A percentile compares a stretch with the other conserved stretches of the same genome.
Conservation (phyloP, 2,888 invertebrate genomes). For the Bursaphelenchus okinawaensis region DNA sequence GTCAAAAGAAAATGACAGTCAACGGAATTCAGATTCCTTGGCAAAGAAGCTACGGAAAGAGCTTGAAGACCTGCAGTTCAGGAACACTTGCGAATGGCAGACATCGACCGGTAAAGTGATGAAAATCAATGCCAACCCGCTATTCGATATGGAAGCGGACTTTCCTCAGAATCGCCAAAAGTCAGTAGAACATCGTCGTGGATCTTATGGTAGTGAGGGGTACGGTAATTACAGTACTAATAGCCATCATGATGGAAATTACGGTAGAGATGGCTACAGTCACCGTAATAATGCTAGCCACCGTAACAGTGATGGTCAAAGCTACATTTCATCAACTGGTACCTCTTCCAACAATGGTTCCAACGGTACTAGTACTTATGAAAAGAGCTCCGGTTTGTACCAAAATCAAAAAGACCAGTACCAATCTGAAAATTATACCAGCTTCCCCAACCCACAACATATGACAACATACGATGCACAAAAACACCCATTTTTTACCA, state of each 20-base stretch:
- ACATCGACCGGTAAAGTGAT: conserved; percentile 3
- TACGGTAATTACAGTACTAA: conserved; percentile 16
- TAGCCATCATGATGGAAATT: too few species aligned
- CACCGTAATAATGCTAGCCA: too few species aligned
- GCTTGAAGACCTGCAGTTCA: conserved; percentile 39
- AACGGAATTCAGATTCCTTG: neutral
- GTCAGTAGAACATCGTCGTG: neutral
- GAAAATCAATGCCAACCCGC: conserved; percentile 3
- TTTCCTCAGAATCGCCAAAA: conserved; percentile 8
- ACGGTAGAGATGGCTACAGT: too few species aligned
- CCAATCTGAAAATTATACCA: conserved; percentile 7
- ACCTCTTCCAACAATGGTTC: neutral
- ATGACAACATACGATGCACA: neutral
- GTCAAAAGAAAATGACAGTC: neutral
- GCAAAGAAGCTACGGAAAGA: conserved; percentile 35
- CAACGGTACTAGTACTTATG: neutral
- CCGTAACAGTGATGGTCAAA: neutral
- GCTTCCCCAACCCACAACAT: neutral
- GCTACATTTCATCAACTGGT: neutral
- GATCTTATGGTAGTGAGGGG: conserved; percentile 22
- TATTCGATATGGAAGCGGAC: conserved; percentile 5
- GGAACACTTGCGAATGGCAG: conserved; percentile 16
- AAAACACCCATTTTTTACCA: neutral
- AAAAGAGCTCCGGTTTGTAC: conserved; percentile 7
- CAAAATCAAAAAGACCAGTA: conserved; percentile 5